Evolutionary conservation across 1,140 invertebrate genomes (phyloP).

Genomic region (Maniola jurtina): DNA sequence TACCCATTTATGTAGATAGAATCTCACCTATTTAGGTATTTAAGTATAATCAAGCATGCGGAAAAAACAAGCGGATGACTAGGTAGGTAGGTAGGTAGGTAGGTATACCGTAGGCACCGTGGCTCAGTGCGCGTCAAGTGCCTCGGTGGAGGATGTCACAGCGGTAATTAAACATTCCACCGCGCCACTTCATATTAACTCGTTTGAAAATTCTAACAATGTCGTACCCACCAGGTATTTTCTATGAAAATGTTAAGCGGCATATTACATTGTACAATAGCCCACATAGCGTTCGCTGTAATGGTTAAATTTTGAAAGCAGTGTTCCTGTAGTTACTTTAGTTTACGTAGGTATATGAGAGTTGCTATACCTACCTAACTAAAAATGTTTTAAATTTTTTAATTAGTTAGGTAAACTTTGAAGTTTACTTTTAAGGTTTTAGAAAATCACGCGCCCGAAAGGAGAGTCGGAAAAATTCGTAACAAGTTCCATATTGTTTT

Average conservation of each 20-base stretch:
- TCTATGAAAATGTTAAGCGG: slow-evolving; percentile 5
- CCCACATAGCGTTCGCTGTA: neutral
- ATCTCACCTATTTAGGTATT: neutral
- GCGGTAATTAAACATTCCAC: slow-evolving; percentile 69
- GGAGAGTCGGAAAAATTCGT: no score
- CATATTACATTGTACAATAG: neutral
- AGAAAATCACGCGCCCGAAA: no score
- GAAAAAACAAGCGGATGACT: slow-evolving; percentile 28
- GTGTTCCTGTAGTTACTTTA: neutral
- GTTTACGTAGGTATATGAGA: no score
- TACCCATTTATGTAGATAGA: no score
- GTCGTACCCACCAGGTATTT: slow-evolving; percentile 40
- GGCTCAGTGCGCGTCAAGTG: slow-evolving; percentile 30
- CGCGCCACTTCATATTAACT: slow-evolving; percentile 57
- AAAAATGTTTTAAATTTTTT: no score
- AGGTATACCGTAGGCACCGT: slow-evolving; percentile 12
- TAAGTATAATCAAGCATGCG: slow-evolving; percentile 27
- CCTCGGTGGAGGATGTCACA: slow-evolving; percentile 46
- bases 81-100: neutral
- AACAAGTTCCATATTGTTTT: no score
- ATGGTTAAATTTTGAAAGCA: neutral
- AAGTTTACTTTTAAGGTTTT: no score
- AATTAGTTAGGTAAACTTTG: no score
- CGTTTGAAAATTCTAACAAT: slow-evolving; percentile 64
- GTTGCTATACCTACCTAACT: no score